Conservation (phyloP, 2,113 vertebrate genomes). For the Myocastor coypus region DNA sequence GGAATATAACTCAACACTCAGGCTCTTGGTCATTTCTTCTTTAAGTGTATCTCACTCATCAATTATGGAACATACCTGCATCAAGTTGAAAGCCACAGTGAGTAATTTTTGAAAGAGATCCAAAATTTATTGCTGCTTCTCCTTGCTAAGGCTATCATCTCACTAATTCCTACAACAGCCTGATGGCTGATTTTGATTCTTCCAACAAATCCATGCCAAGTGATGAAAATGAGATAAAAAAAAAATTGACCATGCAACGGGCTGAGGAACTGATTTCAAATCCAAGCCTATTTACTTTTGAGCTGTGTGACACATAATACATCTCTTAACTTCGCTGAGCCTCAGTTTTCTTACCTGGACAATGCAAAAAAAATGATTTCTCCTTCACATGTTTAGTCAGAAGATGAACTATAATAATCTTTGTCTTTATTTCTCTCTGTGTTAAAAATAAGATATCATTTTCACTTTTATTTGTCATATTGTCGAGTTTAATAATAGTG, state of each 20-base stretch:
- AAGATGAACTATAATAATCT: not conserved
- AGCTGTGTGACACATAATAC: not conserved
- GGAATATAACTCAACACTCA: not conserved
- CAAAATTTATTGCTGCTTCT: not conserved
- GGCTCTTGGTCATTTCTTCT: not conserved
- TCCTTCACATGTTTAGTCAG: not conserved
- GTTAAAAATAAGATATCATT: not conserved
- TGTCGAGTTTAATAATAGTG: not conserved
- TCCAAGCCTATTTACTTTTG: not conserved
- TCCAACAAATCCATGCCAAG: not conserved
- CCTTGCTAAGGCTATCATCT: not conserved
- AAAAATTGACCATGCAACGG: not conserved
- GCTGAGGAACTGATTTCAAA: not conserved
- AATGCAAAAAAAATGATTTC: not conserved
- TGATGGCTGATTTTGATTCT: conserved; percentile 2
- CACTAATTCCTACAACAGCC: not conserved
- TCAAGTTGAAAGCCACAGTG: not conserved
- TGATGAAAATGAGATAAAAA: not conserved
- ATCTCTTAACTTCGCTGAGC: not conserved
- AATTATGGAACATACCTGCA: not conserved
- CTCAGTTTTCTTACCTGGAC: not conserved
- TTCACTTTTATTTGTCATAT: not conserved
- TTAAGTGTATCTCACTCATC: conserved; percentile 18
- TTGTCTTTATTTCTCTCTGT: conserved; percentile 2
- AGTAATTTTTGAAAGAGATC: not conserved